A percentile compares a stretch with the other conserved stretches of the same genome.
These are phyloP conservation scores for Aphidius gifuensis DNA, from an alignment of 1,140 invertebrate genomes.

Conservation along the genomic window DNA sequence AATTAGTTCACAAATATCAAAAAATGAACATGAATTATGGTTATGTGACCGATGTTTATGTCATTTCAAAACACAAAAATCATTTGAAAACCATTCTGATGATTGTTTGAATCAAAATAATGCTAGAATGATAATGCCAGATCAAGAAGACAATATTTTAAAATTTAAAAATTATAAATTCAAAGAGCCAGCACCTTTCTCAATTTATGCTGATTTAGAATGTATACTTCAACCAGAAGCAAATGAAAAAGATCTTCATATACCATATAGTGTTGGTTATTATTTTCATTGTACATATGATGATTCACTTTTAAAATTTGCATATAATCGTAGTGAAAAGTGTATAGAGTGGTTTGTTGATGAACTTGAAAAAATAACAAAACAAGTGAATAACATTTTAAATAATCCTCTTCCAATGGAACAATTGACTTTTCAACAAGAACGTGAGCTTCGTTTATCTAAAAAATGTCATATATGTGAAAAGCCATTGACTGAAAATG, in stretches of 20 bases:
- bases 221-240: slow-evolving; percentile 33
- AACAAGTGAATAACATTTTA: background rate
- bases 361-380: background rate
- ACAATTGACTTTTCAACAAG: too few species aligned
- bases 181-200: slow-evolving; percentile 36
- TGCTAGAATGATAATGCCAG: background rate
- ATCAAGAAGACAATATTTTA: background rate
- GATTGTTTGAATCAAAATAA: background rate
- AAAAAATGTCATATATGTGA: too few species aligned
- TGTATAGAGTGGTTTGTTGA: slow-evolving; percentile 36
- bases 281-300: too few species aligned
- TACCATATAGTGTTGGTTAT: slow-evolving; percentile 42
- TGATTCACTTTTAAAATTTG: too few species aligned
- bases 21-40: background rate
- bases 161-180: slow-evolving; percentile 37
- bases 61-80: background rate
- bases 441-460: too few species aligned
- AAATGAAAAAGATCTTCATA: slow-evolving; percentile 37
- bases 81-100: background rate
- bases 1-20: background rate
- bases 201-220: slow-evolving; percentile 43
- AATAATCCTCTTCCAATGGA: too few species aligned
- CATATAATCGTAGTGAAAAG: slow-evolving; percentile 31
- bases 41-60: background rate
- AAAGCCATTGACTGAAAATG: too few species aligned